Percentiles rank a stretch among this genome's conserved stretches.
These are phyloP conservation scores for Netelia fuscicornis DNA, from an alignment of 2,888 invertebrate species.

Conservation along the genomic window DNA sequence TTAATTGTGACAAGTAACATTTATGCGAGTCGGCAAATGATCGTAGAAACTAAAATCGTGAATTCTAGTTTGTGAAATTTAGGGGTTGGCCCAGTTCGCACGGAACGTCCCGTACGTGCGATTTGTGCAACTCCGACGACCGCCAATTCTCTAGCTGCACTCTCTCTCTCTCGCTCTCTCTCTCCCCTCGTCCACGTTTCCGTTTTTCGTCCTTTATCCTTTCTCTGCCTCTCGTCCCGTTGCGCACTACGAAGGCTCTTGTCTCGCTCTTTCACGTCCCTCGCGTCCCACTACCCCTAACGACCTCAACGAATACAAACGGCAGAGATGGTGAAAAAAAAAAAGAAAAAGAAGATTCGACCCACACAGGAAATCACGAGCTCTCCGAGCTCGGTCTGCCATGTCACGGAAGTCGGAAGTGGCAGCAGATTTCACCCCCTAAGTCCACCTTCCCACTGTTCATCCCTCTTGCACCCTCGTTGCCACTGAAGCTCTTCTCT, in stretches of 20 bases:
- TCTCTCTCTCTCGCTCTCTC: conserved; percentile 14
- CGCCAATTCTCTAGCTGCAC: conserved; percentile 4
- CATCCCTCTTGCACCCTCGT: background rate
- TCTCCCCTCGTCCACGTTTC: conserved; percentile 3
- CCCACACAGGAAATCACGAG: conserved; percentile 57
- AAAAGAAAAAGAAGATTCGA: conserved; percentile 8
- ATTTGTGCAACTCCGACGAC: conserved; percentile 14
- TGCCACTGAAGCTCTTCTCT: background rate
- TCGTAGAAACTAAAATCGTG: background rate
- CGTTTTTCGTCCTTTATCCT: conserved; percentile 18
- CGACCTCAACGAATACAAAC: conserved; percentile 61
- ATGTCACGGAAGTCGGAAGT: conserved; percentile 45
- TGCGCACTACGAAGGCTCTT: conserved; percentile 3
- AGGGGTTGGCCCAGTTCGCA: background rate
- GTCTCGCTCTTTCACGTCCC: background rate
- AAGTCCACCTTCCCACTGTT: background rate
- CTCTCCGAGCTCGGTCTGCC: conserved; percentile 36
- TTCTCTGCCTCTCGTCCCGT: background rate
- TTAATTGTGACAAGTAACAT: background rate
- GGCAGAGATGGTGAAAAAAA: conserved; percentile 50
- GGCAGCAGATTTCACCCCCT: conserved; percentile 34
- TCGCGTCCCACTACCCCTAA: conserved; percentile 21
- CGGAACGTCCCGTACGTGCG: conserved; percentile 12
- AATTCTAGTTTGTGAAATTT: background rate
- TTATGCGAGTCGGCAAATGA: background rate